Percentiles rank a stretch among this genome's conserved stretches.
These are phyloP conservation scores for Pocillopora verrucosa DNA, from an alignment of 64 coral and sea anemone species.

Conservation along the genomic window DNA sequence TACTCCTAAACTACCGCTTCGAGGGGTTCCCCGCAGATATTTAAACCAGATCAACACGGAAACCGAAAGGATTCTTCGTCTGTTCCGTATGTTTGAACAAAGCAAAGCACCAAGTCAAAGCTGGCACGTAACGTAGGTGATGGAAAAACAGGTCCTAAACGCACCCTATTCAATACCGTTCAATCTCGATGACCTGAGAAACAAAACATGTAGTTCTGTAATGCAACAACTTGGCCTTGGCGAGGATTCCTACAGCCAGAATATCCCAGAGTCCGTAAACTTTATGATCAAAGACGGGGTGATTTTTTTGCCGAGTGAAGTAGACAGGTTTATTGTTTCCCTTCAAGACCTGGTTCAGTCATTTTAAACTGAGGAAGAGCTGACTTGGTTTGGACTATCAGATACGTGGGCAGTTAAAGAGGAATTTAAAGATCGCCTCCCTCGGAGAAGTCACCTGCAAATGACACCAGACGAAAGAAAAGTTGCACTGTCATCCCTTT, in stretches of 20 bases:
- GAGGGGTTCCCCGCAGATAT: neutral
- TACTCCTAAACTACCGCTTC: conserved; percentile 2
- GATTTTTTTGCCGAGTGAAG: conserved; percentile 31
- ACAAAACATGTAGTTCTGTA: neutral
- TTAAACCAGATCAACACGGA: neutral
- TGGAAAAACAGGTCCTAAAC: conserved; percentile 7
- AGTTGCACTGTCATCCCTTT: neutral
- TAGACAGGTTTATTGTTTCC: conserved; percentile 46
- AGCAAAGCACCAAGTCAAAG: conserved; percentile 11
- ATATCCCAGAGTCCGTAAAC: conserved; percentile 7
- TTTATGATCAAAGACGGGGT: conserved; percentile 3
- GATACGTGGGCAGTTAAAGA: conserved; percentile 46
- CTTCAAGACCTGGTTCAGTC: conserved; percentile 34
- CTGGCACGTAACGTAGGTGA: neutral
- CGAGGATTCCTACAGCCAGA: conserved; percentile 5
- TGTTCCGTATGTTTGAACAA: neutral
- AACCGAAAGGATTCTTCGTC: conserved; percentile 31
- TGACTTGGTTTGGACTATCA: conserved; percentile 56
- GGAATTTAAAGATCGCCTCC: conserved; percentile 1
- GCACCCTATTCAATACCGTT: neutral
- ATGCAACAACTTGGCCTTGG: conserved; percentile 14
- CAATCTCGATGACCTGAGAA: conserved; percentile 9
- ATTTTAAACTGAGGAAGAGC: conserved; percentile 23
- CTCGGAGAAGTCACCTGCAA: neutral
- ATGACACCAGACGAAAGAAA: conserved; percentile 1